A percentile compares a stretch with the other conserved stretches of the same genome.
phyloP scores from a whole-genome alignment of 1,140 invertebrate species.

The Periplaneta americana region DNA sequence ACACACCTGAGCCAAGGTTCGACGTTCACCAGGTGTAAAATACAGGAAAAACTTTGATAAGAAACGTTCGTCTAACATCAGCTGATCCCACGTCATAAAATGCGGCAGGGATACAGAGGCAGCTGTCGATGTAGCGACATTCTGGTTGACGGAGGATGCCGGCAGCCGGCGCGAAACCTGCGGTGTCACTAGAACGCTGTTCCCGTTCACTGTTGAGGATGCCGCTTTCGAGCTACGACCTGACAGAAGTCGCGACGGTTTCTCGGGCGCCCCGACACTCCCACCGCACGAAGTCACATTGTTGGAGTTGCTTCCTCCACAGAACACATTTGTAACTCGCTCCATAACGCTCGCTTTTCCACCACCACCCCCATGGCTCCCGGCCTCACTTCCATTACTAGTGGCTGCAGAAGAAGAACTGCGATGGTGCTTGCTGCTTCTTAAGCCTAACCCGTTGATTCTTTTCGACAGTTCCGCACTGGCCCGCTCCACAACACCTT shows the following conservation, averaged over 20 bases:
- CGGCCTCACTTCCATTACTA: background rate
- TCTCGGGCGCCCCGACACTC: slow-evolving; percentile 36
- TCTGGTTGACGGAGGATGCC: slow-evolving; percentile 32
- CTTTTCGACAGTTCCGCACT: slow-evolving; percentile 81
- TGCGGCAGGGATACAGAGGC: slow-evolving; percentile 21
- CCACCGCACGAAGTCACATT: slow-evolving; percentile 31
- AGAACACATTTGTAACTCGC: slow-evolving; percentile 76
- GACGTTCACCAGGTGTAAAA: slow-evolving; percentile 72
- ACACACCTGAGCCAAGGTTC: slow-evolving; percentile 74
- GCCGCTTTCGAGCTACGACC: background rate
- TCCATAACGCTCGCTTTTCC: slow-evolving; percentile 70
- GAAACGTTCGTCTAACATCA: slow-evolving; percentile 79
- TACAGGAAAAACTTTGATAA: slow-evolving; percentile 79
- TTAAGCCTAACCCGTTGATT: slow-evolving; percentile 75
- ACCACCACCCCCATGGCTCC: slow-evolving; percentile 19
- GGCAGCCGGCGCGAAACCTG: slow-evolving; percentile 20
- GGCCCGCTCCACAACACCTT: slow-evolving; percentile 80
- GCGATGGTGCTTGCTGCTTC: slow-evolving; percentile 55
- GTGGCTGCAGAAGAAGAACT: background rate
- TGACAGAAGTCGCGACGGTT: slow-evolving; percentile 21
- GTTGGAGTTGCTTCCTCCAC: slow-evolving; percentile 41
- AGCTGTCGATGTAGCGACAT: slow-evolving; percentile 1
- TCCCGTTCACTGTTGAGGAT: slow-evolving; percentile 16
- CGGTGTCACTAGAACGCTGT: slow-evolving; percentile 16
- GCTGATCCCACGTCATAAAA: slow-evolving; percentile 62